phyloP scores from a whole-genome alignment of 2,797 vertebrate species.

The Acestrorhynchus altus region DNA sequence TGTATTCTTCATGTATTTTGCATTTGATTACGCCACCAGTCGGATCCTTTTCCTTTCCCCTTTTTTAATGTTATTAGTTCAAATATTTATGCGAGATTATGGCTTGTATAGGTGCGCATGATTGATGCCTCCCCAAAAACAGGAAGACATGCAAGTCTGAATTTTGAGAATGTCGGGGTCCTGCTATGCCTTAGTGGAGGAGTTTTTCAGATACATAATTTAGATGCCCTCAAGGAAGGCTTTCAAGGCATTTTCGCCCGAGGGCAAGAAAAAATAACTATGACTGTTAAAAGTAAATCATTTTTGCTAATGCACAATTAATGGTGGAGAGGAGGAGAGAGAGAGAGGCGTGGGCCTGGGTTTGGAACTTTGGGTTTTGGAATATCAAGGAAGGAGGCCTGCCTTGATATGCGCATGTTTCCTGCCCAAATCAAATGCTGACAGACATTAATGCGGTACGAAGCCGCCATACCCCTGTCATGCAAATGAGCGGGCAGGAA shows the following conservation, averaged over 20 bases:
- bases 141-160: slow-evolving; percentile 94
- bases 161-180: slow-evolving; percentile 95
- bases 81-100: slow-evolving; percentile 99
- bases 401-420: slow-evolving; percentile 83
- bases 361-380: slow-evolving; percentile 90
- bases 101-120: slow-evolving; percentile 93
- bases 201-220: slow-evolving; percentile 99
- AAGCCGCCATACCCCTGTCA: slow-evolving; percentile 83
- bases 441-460: slow-evolving; percentile 83
- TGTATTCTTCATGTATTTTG: slow-evolving; percentile 99
- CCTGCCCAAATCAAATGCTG: slow-evolving; percentile 79
- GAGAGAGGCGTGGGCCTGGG: slow-evolving; percentile 82
- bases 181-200: slow-evolving; percentile 94
- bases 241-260: slow-evolving; percentile 99
- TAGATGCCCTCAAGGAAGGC: slow-evolving; percentile 99
- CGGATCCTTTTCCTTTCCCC: slow-evolving; percentile 92
- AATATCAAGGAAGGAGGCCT: slow-evolving; percentile 79
- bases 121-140: slow-evolving; percentile 99
- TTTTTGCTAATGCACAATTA: slow-evolving; percentile 99
- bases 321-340: slow-evolving; percentile 91
- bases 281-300: slow-evolving; percentile 99
- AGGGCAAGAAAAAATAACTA: slow-evolving; percentile 99
- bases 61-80: slow-evolving; percentile 97
- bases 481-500: slow-evolving; percentile 79
- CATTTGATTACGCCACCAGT: slow-evolving; percentile 97